phyloP scores from a whole-genome alignment of 1,140 invertebrate genomes.

The Rhopalosiphum maidis region DNA sequence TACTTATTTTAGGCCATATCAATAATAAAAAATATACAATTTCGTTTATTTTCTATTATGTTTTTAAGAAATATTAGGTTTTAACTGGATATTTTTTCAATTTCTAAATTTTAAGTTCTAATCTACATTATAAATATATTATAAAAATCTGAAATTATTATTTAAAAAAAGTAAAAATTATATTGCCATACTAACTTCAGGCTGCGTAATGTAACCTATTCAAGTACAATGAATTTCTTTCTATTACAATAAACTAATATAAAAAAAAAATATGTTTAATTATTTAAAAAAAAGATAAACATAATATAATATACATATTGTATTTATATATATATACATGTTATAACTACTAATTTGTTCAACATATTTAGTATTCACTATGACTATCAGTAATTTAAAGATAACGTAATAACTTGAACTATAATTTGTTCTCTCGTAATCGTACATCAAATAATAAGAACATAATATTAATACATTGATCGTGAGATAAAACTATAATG shows the following conservation, averaged over 20 bases:
- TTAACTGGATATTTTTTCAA: not conserved
- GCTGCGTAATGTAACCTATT: not conserved
- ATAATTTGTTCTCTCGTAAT: constrained; percentile 23
- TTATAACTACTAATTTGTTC: not conserved
- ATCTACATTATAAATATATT: not conserved
- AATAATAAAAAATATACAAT: not conserved
- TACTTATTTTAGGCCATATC: not conserved
- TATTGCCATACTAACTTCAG: not conserved
- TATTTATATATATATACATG: too few species aligned
- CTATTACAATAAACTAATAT: not conserved
- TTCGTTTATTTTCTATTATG: not conserved
- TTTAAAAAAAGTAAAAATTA: not conserved
- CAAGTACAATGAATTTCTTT: not conserved
- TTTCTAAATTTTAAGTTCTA: not conserved
- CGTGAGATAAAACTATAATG: not conserved
- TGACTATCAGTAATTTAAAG: not conserved
- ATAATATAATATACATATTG: not conserved
- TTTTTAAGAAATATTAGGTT: not conserved
- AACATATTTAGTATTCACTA: not conserved
- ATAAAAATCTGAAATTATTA: not conserved
- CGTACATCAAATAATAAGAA: constrained; percentile 21
- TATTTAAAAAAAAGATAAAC: not conserved
- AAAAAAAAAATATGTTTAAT: not conserved
- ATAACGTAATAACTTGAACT: constrained; percentile 13
- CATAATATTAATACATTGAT: constrained; percentile 24